A percentile compares a stretch with the other conserved stretches of the same genome.
Conservation (phyloP, 2,888 invertebrate species). For the Rapana venosa region DNA sequence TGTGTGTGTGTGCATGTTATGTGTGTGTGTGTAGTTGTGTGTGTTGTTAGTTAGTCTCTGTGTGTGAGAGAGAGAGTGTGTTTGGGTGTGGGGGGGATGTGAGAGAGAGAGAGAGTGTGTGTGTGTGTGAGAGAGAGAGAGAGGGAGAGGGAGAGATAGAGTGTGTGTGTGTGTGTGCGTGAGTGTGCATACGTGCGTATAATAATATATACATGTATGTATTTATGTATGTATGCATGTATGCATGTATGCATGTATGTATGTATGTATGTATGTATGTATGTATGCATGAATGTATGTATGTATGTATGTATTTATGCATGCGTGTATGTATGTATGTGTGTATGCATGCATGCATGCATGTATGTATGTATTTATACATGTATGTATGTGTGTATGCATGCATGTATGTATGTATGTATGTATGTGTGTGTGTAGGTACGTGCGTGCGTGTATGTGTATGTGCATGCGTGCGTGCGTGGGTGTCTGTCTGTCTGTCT, state of each 20-base stretch:
- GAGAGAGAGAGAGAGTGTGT: neutral
- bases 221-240: neutral
- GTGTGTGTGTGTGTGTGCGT: slow-evolving; percentile 6
- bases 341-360: neutral
- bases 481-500: neutral
- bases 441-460: neutral
- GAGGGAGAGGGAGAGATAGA: neutral
- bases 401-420: too few relatives aligned
- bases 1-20: neutral
- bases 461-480: neutral
- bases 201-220: neutral
- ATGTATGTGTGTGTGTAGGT: neutral
- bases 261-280: slow-evolving; percentile 8
- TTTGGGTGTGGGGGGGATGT: neutral
- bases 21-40: neutral
- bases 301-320: neutral
- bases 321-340: neutral
- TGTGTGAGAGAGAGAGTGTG: neutral
- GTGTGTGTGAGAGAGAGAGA: neutral
- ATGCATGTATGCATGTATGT: slow-evolving; percentile 29
- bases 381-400: too few relatives aligned
- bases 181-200: neutral
- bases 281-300: neutral
- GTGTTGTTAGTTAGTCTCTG: too few relatives aligned
- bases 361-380: neutral